Percentiles rank a stretch among this genome's conserved stretches.
Evolutionary conservation across 2,888 invertebrate species (phyloP).

Genomic region (Lathronympha strigana): DNA sequence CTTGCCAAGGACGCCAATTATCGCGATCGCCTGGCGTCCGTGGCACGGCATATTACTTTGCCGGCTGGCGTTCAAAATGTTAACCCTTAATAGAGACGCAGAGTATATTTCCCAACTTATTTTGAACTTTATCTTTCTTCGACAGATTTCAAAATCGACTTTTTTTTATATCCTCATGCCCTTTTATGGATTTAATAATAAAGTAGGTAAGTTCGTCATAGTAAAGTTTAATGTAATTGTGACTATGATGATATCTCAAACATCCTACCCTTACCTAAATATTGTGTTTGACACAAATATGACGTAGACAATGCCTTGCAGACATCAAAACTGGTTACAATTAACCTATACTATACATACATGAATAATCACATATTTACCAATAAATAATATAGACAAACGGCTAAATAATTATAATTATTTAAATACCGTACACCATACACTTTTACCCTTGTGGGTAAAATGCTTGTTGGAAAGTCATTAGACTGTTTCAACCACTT

Average conservation of each 20-base stretch:
- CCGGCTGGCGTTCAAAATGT: too few relatives aligned
- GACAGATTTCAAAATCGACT: too few relatives aligned
- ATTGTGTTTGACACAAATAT: conserved; percentile 63
- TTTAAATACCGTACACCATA: not conserved
- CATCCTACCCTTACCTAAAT: conserved; percentile 44
- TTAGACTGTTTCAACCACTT: not conserved
- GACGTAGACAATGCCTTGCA: conserved; percentile 47
- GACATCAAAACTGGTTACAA: conserved; percentile 34
- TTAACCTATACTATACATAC: conserved; percentile 34
- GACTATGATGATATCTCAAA: conserved; percentile 52
- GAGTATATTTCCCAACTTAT: too few relatives aligned
- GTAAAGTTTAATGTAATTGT: conserved; percentile 49
- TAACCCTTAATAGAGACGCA: too few relatives aligned
- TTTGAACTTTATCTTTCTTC: too few relatives aligned
- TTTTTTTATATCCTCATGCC: too few relatives aligned
- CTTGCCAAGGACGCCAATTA: too few relatives aligned
- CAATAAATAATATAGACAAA: conserved; percentile 8
- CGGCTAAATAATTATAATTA: conserved; percentile 8
- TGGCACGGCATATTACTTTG: too few relatives aligned
- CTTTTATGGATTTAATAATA: too few relatives aligned
- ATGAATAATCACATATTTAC: conserved; percentile 35
- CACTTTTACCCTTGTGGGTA: not conserved
- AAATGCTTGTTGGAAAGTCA: too few relatives aligned
- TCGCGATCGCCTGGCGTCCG: too few relatives aligned
- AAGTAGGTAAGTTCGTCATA: conserved; percentile 13